Evolutionary conservation across 2,888 invertebrate genomes (phyloP), one percentile per base, ranked within the genome.

Genomic region (Caenorhabditis angaria): DNA sequence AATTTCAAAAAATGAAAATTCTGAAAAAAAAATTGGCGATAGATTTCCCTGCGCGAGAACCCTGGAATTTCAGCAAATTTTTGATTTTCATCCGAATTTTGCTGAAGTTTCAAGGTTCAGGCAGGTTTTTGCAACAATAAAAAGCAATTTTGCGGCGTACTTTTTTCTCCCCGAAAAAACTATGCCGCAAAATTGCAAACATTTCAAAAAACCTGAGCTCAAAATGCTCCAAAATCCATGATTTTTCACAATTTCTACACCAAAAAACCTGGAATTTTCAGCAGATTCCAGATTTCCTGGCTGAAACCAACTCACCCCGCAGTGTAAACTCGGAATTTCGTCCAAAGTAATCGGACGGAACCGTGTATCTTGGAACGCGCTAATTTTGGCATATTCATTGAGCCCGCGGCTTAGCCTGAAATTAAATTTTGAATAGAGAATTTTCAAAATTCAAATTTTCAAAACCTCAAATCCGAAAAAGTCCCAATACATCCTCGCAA

Each of bases 401-500:
- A 86, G 70, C 24, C 84, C 84, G 35, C 74, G 69, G 25, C 59
- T 62, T 48, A 80, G 57, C 54, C 75, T 76, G 61, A 32, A 65
- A 59, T 27, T 14, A 56, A 22, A 24, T 20, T 22, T 24, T 24
- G 4, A 8, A 51, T 24, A 25, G 2, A 51, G 8, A 51, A 24
- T 24, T 54, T 27, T 14, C 10, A 6, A 10, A 54, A 28, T 18
- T 18, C 28, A 54, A 51, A 54, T 27, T 10, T 29, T n/a, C n/a
- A n/a, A 29, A n/a, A 78, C 78, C 61, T 69, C 32, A 80, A 54
- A 51, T 79, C 68, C 8, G 75, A 69, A 89, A 99, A 99, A 58
- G 99, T 99, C 72, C 99, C 99, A 88, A 99, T 99, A 90, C 99
- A 99, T 60, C 99, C 99, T 79, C 99, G 92, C 75, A 99, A 91